Evolutionary conservation across 1,140 invertebrate species (phyloP).

Genomic region (Drosophila asahinai): DNA sequence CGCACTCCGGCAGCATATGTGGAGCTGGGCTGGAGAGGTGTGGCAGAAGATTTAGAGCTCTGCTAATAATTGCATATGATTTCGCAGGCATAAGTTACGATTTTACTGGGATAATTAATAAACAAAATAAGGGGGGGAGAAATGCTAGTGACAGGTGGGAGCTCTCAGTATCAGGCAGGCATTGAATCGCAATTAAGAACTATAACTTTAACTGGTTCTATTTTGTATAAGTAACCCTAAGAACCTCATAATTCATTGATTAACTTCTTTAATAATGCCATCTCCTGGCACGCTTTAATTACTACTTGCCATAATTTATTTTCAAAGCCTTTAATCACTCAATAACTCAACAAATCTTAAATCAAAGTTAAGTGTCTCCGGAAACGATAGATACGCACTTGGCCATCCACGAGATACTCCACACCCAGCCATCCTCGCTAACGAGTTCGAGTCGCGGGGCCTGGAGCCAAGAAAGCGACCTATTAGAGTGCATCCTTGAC

Average conservation of each 20-base stretch:
- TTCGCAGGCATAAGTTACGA: constrained; percentile 18
- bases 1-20: constrained; percentile 38
- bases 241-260: background rate
- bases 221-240: background rate
- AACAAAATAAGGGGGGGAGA: background rate
- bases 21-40: background rate
- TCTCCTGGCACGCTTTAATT: no score
- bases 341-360: background rate
- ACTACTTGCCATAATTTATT: no score
- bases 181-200: background rate
- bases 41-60: constrained; percentile 35
- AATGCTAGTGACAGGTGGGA: background rate
- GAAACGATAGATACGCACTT: constrained; percentile 25
- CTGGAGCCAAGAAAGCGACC: background rate
- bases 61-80: constrained; percentile 61
- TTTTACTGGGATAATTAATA: constrained; percentile 6
- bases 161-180: no score
- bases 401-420: constrained; percentile 1
- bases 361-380: constrained; percentile 7
- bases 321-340: background rate
- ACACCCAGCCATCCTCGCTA: background rate
- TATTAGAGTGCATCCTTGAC: constrained; percentile 51
- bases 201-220: no score
- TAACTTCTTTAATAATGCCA: background rate
- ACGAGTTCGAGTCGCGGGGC: constrained; percentile 9